These are phyloP conservation scores for Bombus waltoni DNA, from an alignment of 1,140 invertebrate species.

Conservation along the genomic window DNA sequence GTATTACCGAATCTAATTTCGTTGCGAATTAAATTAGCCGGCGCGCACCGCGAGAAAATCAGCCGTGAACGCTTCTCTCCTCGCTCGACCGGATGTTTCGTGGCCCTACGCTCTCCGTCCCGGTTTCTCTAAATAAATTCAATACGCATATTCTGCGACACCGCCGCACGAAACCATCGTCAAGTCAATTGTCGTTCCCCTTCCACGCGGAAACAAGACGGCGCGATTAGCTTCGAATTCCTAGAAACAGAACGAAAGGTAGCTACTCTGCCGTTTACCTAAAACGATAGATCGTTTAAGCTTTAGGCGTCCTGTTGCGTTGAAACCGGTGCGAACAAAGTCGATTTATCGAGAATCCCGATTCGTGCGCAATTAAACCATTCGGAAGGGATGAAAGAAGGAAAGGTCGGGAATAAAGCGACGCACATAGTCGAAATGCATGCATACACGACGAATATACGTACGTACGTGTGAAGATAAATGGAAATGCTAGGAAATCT, in stretches of 20 bases:
- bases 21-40: conserved; percentile 30
- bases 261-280: background rate
- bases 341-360: background rate
- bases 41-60: conserved; percentile 20
- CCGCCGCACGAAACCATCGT: conserved; percentile 1
- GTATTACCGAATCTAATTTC: conserved; percentile 39
- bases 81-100: background rate
- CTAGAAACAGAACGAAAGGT: background rate
- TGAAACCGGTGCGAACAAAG: conserved; percentile 5
- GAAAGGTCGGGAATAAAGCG: background rate
- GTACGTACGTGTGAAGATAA: background rate
- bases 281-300: conserved; percentile 23
- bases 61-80: background rate
- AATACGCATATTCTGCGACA: conserved; percentile 32
- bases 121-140: conserved; percentile 30
- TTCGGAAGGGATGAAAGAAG: background rate
- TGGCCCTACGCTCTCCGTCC: no score
- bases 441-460: background rate
- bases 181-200: conserved; percentile 13
- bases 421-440: background rate
- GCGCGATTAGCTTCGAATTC: conserved; percentile 29
- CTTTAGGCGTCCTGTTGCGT: background rate
- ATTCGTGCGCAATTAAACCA: background rate
- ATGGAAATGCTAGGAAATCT: background rate
- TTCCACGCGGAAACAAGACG: conserved; percentile 5